Percentiles rank a stretch among this genome's conserved stretches.
Conservation (phyloP, 2,797 vertebrate species). For the Acanthurus tractus region DNA sequence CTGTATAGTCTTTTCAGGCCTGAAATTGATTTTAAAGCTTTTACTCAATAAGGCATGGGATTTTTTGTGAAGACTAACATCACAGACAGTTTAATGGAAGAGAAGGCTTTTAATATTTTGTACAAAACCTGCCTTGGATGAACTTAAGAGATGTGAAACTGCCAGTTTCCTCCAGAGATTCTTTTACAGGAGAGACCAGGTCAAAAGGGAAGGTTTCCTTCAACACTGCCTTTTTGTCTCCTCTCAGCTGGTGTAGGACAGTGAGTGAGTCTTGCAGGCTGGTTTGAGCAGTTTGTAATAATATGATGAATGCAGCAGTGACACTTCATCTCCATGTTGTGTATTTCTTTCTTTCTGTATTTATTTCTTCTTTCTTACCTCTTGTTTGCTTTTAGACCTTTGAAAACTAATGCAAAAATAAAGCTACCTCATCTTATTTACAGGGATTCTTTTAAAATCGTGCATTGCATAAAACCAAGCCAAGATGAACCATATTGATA, state of each 20-base stretch:
- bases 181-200: background rate
- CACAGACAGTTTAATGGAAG: slow-evolving; percentile 5
- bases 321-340: background rate
- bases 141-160: background rate
- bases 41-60: slow-evolving; percentile 23
- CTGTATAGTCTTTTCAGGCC: background rate
- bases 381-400: background rate
- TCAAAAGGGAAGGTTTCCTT: slow-evolving; percentile 18
- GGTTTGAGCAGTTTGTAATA: slow-evolving; percentile 11
- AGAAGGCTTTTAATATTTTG: slow-evolving; percentile 19
- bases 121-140: slow-evolving; percentile 23
- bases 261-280: slow-evolving; percentile 9
- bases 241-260: slow-evolving; percentile 5
- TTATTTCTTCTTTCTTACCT: no score
- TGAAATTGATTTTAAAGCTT: slow-evolving; percentile 28
- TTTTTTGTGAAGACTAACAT: slow-evolving; percentile 12
- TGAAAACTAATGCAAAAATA: background rate
- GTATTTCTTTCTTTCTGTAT: background rate
- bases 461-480: background rate
- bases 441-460: background rate
- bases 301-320: slow-evolving; percentile 7
- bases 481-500: background rate
- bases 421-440: background rate
- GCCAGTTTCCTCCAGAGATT: slow-evolving; percentile 26
- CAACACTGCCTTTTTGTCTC: slow-evolving; percentile 2